A percentile compares a stretch with the other conserved stretches of the same genome.
phyloP scores from a whole-genome alignment of 2,797 vertebrate species.

The Xiphophorus birchmanni region DNA sequence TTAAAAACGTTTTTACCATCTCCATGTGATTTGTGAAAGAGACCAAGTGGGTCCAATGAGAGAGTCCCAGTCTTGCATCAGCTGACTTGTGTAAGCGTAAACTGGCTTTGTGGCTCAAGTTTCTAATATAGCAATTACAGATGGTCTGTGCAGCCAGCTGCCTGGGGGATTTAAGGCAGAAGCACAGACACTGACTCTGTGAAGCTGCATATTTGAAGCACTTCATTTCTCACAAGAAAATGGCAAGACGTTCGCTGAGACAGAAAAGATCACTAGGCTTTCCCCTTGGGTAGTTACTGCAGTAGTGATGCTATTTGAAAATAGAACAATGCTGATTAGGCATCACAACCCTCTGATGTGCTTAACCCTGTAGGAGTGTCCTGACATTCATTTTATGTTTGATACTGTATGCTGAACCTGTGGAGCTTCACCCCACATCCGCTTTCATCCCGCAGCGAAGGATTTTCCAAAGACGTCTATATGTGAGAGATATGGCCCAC shows the following conservation, averaged over 20 bases:
- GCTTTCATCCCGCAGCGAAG: background rate
- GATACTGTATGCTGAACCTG: background rate
- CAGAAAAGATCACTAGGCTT: background rate
- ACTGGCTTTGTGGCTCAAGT: constrained; percentile 3
- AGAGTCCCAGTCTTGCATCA: background rate
- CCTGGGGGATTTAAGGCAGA: background rate
- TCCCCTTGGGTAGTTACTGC: background rate
- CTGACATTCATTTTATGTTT: background rate
- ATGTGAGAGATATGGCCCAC: background rate
- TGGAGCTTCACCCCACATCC: background rate
- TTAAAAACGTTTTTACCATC: background rate
- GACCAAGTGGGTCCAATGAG: background rate
- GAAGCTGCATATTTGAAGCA: background rate
- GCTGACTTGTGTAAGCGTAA: background rate
- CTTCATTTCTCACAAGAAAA: background rate
- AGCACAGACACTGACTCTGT: background rate
- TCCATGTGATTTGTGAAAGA: background rate
- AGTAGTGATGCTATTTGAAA: background rate
- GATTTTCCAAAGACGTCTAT: background rate
- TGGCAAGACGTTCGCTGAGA: background rate
- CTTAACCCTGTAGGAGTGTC: background rate
- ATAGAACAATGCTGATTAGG: background rate
- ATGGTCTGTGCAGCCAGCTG: constrained; percentile 2
- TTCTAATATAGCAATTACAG: constrained; percentile 8
- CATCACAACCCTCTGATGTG: background rate